Conservation (phyloP, 2,113 vertebrate genomes). For the Synodontis membranacea region DNA sequence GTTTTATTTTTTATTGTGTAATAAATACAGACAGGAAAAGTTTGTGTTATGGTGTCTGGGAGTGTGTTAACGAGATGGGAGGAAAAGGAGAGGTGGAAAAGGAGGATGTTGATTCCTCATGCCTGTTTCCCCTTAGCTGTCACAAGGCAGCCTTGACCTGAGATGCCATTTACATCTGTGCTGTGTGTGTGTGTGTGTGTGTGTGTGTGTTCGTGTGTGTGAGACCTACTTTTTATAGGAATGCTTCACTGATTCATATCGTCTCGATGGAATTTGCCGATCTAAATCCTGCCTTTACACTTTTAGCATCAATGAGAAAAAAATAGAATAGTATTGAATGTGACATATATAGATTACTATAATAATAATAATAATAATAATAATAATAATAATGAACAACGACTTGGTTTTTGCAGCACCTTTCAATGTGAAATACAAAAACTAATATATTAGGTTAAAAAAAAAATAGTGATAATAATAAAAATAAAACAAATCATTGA, state of each 20-base stretch:
- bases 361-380: neutral
- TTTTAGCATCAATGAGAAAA: neutral
- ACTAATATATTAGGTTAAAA: neutral
- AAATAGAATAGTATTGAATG: neutral
- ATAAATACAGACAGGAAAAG: neutral
- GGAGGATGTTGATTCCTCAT: constrained; percentile 23
- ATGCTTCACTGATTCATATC: constrained; percentile 28
- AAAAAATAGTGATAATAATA: neutral
- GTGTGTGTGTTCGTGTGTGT: constrained; percentile 22
- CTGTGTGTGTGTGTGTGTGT: constrained; percentile 31
- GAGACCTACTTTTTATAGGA: constrained; percentile 14
- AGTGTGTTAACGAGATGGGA: constrained; percentile 14
- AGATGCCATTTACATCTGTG: constrained; percentile 42
- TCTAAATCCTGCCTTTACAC: neutral
- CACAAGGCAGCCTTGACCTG: constrained; percentile 36
- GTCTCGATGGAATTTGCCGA: constrained; percentile 22
- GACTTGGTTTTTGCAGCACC: neutral
- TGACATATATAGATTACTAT: neutral
- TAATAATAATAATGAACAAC: neutral
- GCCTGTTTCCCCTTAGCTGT: constrained; percentile 27
- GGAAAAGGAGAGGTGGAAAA: neutral
- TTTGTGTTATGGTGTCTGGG: neutral
- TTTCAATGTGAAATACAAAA: neutral
- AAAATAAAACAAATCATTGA: no score
- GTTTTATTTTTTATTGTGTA: neutral